These are phyloP conservation scores for Desoria tigrina DNA, from an alignment of 2,888 invertebrate genomes.

Conservation along the genomic window DNA sequence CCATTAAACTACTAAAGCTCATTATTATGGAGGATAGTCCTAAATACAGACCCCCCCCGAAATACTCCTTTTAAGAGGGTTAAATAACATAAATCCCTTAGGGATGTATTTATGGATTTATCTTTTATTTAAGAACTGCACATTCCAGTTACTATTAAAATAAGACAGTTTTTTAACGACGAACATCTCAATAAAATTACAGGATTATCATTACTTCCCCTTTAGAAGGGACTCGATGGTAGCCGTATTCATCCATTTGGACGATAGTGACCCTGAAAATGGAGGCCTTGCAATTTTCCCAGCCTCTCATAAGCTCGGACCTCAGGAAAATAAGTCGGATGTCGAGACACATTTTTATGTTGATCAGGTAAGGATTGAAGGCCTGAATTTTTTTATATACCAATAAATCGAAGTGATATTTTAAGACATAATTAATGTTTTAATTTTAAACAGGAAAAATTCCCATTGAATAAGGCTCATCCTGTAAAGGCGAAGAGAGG, in stretches of 20 bases:
- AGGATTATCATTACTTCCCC: slow-evolving; percentile 67
- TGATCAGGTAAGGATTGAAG: slow-evolving; percentile 43
- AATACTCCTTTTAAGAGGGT: too few species aligned
- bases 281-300: slow-evolving; percentile 65
- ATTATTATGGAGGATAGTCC: too few species aligned
- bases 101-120: too few species aligned
- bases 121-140: too few species aligned
- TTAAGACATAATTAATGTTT: too few species aligned
- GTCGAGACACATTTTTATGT: slow-evolving; percentile 55
- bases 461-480: slow-evolving; percentile 60
- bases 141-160: too few species aligned
- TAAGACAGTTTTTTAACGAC: too few species aligned
- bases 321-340: slow-evolving; percentile 61
- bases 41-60: too few species aligned
- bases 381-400: too few species aligned
- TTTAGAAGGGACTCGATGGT: slow-evolving; percentile 64
- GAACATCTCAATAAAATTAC: background rate
- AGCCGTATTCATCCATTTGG: slow-evolving; percentile 64
- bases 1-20: too few species aligned
- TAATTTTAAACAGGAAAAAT: slow-evolving; percentile 56
- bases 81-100: too few species aligned
- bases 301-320: slow-evolving; percentile 64
- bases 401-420: too few species aligned
- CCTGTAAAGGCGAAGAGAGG: slow-evolving; percentile 62
- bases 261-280: slow-evolving; percentile 63